phyloP scores from a whole-genome alignment of 2,113 vertebrate species.

The Muntiacus muntjak region DNA sequence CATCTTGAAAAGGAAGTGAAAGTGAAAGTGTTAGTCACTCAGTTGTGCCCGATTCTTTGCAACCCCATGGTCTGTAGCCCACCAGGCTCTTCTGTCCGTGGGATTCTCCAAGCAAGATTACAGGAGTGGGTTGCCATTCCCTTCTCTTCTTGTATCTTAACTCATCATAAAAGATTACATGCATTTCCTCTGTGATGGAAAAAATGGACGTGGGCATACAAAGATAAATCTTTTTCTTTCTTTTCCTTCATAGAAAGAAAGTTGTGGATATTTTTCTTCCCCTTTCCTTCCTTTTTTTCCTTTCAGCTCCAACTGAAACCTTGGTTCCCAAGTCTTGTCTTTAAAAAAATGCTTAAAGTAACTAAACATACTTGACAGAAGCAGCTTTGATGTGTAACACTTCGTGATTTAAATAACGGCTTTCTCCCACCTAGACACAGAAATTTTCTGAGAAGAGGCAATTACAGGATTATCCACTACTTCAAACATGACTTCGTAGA shows the following conservation, averaged over 20 bases:
- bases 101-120: background rate
- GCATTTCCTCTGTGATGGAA: constrained; percentile 51
- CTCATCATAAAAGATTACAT: background rate
- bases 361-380: constrained; percentile 48
- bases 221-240: constrained; percentile 35
- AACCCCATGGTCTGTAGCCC: background rate
- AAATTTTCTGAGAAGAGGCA: constrained; percentile 74
- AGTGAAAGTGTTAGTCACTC: background rate
- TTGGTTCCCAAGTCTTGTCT: background rate
- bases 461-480: constrained; percentile 79
- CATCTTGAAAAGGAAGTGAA: background rate
- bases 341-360: constrained; percentile 48
- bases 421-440: constrained; percentile 47
- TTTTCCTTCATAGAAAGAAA: constrained; percentile 46
- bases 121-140: background rate
- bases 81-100: background rate
- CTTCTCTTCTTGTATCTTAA: background rate
- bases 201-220: background rate
- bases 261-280: background rate
- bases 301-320: constrained; percentile 58
- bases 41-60: background rate
- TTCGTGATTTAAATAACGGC: constrained; percentile 68
- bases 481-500: constrained; percentile 76
- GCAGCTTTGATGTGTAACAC: constrained; percentile 72
- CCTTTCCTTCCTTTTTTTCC: background rate